Base-by-base conservation (phyloP, 2,888 invertebrate species). In the Ischnura elegans region DNA sequence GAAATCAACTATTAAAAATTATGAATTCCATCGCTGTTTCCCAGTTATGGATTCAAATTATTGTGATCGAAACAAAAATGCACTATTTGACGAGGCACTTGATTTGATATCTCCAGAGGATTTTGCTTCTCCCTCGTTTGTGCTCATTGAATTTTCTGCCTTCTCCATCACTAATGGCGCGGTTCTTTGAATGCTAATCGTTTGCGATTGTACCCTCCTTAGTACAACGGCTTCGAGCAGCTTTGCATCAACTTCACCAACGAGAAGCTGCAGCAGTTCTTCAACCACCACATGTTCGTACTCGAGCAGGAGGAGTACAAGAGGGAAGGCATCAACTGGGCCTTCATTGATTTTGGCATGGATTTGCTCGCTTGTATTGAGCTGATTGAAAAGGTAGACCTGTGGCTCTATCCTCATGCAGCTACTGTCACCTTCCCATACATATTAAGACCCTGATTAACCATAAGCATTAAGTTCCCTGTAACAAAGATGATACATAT, bases 191-290 rank as follows among this genome's bases (percentile, higher is more conserved):
- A 76, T 76, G 76, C 47, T 90, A 61, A 90, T 61, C 96, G 96
- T 96, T 94, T 94, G 94, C 94, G 95, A 96, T 96, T 96, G 95
- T 76, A 66, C 95, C 96, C 96, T 95, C 36, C 96, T 95, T 97
- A 99, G 99, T 99, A 97, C 97, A 99, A 99, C 97, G 99, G 99
- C 96, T 99, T 99, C 97, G 99, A 99, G 97, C 99, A 99, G 97
- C 97, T 99, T 96, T 99, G 99, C 97, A 99, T 99, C 98, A 99
- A 99, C 97, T 99, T 99, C 97, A 99, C 99, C 96, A 99, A 99
- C 96, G 99, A 99, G 97, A 99, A 99, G 97, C 97, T 99, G 95
- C 99, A 99, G 97, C 99, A 99, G 97, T 99, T 99, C 97, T 99
- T 99, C 98, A 99, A 99, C 97, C 99, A 99, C 96, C 98, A 99